Percentiles rank a stretch among this genome's conserved stretches.
Conservation (phyloP, 2,797 vertebrate species). For the Fratercula arctica region DNA sequence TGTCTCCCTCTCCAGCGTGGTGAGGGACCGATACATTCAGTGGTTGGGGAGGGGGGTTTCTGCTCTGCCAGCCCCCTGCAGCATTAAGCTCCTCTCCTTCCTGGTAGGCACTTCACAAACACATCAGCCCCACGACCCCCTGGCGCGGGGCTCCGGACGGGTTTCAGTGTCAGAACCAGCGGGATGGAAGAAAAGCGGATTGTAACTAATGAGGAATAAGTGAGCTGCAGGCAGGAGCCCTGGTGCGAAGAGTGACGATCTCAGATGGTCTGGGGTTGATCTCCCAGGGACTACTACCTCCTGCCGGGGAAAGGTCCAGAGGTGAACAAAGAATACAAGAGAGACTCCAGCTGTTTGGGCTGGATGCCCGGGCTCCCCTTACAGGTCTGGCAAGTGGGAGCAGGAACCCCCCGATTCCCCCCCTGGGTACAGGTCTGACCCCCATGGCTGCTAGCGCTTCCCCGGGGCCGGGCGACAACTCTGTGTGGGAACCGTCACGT, state of each 20-base stretch:
- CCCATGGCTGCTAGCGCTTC: rapidly evolving
- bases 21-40: background rate
- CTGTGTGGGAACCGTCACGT: rapidly evolving
- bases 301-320: background rate
- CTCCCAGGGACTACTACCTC: no score
- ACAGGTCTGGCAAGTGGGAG: background rate
- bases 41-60: background rate
- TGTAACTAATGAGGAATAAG: background rate
- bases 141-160: rapidly evolving
- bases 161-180: background rate
- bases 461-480: rapidly evolving
- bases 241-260: rapidly evolving
- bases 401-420: background rate
- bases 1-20: background rate
- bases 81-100: background rate
- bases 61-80: background rate
- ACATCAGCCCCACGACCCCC: background rate
- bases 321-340: background rate
- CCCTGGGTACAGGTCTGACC: background rate
- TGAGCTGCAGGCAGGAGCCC: background rate
- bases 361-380: background rate
- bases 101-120: conserved; percentile 26
- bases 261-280: rapidly evolving
- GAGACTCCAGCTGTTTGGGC: background rate
- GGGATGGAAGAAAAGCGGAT: background rate